These are phyloP conservation scores for Melanerpes aurifrons DNA, from an alignment of 2,113 vertebrate genomes.

Conservation along the genomic window DNA sequence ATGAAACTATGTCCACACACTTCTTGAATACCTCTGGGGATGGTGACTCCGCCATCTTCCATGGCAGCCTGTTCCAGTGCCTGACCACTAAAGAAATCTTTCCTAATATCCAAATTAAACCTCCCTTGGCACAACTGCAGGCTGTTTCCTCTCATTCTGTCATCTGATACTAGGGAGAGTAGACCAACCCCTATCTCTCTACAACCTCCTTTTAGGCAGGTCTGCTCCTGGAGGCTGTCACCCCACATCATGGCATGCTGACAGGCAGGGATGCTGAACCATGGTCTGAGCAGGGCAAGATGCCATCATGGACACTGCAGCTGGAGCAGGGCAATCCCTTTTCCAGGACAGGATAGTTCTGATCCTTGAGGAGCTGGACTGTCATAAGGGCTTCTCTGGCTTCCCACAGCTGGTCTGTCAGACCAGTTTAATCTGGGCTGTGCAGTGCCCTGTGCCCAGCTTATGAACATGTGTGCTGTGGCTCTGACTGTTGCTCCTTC, in stretches of 20 bases:
- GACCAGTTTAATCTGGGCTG: accelerated
- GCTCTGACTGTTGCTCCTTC: not conserved
- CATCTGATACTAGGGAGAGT: too few relatives aligned
- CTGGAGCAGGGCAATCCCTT: not conserved
- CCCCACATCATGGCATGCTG: accelerated
- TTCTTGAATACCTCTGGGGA: too few relatives aligned
- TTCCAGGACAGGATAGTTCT: not conserved
- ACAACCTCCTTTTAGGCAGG: too few relatives aligned
- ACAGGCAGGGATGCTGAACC: accelerated
- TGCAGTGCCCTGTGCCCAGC: accelerated
- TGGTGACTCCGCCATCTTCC: too few relatives aligned
- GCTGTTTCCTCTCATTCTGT: too few relatives aligned
- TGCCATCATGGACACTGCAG: accelerated
- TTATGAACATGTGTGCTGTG: accelerated
- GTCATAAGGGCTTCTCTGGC: not conserved
- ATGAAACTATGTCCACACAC: too few relatives aligned
- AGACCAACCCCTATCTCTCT: too few relatives aligned
- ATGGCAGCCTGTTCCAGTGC: too few relatives aligned
- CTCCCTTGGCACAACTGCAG: too few relatives aligned
- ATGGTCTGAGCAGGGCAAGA: not conserved
- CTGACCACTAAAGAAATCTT: too few relatives aligned
- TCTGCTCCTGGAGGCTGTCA: accelerated
- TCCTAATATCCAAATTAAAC: too few relatives aligned
- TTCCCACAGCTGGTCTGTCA: not conserved
- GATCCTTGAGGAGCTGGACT: accelerated